Percentiles rank a stretch among this genome's conserved stretches.
These are phyloP conservation scores for Gasterosteus aculeatus DNA, from an alignment of 2,113 vertebrate genomes.

Conservation along the genomic window DNA sequence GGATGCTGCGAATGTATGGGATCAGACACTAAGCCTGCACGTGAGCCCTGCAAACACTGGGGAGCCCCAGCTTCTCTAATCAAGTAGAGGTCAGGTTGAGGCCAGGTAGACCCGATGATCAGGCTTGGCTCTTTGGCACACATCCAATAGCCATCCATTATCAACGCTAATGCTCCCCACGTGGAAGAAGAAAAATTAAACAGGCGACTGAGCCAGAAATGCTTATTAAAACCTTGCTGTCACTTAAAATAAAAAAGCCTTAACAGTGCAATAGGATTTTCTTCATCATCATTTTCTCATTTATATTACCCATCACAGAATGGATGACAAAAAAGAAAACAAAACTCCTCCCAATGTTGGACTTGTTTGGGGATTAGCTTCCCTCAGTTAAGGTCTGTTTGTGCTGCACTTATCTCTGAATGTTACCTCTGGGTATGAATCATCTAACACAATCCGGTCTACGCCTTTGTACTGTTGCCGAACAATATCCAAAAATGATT, in stretches of 20 bases:
- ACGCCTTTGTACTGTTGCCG: neutral
- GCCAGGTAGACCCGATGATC: constrained; percentile 27
- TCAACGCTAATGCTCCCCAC: neutral
- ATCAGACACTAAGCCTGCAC: constrained; percentile 32
- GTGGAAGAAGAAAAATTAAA: neutral
- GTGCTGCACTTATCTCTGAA: neutral
- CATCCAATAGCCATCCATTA: constrained; percentile 12
- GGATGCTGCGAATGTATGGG: constrained; percentile 16
- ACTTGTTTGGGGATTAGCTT: neutral
- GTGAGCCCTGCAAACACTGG: neutral
- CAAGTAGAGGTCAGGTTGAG: constrained; percentile 26
- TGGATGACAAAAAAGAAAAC: neutral
- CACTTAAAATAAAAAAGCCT: neutral
- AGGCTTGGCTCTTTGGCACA: constrained; percentile 6
- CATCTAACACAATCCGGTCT: neutral
- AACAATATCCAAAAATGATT: constrained; percentile 11
- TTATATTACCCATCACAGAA: neutral
- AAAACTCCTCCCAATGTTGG: neutral
- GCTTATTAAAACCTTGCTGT: neutral
- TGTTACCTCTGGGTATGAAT: neutral
- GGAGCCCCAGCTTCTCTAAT: constrained; percentile 23
- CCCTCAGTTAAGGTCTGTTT: neutral
- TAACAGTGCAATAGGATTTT: neutral
- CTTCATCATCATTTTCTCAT: neutral
- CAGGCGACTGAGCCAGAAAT: neutral